Percentiles rank a stretch among this genome's conserved stretches.
phyloP scores from a whole-genome alignment of 2,797 vertebrate species.

The Spondyliosoma cantharus region DNA sequence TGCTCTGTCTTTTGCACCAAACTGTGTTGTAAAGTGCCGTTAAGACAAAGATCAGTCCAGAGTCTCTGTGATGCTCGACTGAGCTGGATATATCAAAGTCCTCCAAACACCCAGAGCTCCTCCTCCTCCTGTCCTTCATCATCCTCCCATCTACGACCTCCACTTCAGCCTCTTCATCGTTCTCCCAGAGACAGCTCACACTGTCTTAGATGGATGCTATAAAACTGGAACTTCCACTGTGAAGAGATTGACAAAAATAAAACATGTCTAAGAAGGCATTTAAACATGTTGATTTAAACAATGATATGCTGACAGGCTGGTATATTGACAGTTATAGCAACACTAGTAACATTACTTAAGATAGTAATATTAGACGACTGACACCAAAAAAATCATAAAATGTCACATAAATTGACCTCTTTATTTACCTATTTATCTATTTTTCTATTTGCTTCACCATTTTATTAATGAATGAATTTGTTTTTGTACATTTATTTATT shows the following conservation, averaged over 20 bases:
- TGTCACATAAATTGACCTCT: no score
- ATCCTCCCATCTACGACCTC: slow-evolving; percentile 45
- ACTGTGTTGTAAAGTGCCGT: slow-evolving; percentile 69
- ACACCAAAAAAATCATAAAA: no score
- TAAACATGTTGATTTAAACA: neutral
- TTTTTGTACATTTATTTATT: no score
- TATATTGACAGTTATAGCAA: slow-evolving; percentile 6
- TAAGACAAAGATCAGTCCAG: slow-evolving; percentile 60
- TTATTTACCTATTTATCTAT: no score
- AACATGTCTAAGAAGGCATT: slow-evolving; percentile 12
- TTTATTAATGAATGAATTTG: no score
- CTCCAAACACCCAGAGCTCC: slow-evolving; percentile 44
- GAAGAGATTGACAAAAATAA: slow-evolving; percentile 49
- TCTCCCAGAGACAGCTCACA: slow-evolving; percentile 50
- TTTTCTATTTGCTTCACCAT: no score
- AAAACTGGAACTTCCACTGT: slow-evolving; percentile 78
- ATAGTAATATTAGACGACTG: neutral
- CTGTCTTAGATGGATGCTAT: slow-evolving; percentile 76
- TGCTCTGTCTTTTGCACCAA: slow-evolving; percentile 61
- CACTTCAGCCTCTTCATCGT: slow-evolving; percentile 51
- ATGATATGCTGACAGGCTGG: neutral
- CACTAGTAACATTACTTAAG: neutral
- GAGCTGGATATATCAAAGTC: slow-evolving; percentile 58
- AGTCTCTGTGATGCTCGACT: slow-evolving; percentile 48
- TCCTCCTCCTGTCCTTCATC: slow-evolving; percentile 41